Conservation (phyloP, 2,888 invertebrate genomes). For the Drosophila subsilvestris region DNA sequence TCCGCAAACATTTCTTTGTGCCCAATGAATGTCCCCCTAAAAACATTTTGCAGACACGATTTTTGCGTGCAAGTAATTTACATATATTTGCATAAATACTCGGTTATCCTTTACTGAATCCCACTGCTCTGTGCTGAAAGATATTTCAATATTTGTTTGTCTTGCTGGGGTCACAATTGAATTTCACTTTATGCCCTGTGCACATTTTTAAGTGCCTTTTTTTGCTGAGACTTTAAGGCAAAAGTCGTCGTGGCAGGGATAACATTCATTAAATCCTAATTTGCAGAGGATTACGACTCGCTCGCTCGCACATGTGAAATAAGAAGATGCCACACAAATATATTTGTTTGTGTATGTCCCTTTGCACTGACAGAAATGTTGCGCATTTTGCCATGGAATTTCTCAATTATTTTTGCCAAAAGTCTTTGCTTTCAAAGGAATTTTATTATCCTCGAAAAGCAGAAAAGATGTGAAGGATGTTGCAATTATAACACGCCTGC, state of each 20-base stretch:
- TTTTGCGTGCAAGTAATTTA: background rate
- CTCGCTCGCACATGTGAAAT: constrained; percentile 33
- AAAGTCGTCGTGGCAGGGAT: constrained; percentile 26
- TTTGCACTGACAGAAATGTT: constrained; percentile 21
- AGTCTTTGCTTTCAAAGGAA: constrained; percentile 50
- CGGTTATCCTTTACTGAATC: background rate
- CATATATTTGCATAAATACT: background rate
- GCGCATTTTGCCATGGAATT: constrained; percentile 50
- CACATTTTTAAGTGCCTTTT: constrained; percentile 13
- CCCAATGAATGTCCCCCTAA: too few relatives aligned
- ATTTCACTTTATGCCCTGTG: constrained; percentile 5
- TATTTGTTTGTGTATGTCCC: constrained; percentile 7
- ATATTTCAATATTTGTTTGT: constrained; percentile 19
- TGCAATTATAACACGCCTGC: constrained; percentile 62
- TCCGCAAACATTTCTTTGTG: background rate
- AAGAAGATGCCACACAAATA: constrained; percentile 9
- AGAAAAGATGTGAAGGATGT: constrained; percentile 52
- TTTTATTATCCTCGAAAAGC: constrained; percentile 60
- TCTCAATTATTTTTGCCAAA: constrained; percentile 60
- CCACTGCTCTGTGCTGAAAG: background rate
- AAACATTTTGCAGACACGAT: background rate
- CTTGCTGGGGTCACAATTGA: constrained; percentile 16
- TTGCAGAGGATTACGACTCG: constrained; percentile 45
- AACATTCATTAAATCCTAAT: constrained; percentile 54
- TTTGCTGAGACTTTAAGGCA: background rate